phyloP scores from a whole-genome alignment of 2,888 invertebrate genomes.

The Mactromeris polynyma region DNA sequence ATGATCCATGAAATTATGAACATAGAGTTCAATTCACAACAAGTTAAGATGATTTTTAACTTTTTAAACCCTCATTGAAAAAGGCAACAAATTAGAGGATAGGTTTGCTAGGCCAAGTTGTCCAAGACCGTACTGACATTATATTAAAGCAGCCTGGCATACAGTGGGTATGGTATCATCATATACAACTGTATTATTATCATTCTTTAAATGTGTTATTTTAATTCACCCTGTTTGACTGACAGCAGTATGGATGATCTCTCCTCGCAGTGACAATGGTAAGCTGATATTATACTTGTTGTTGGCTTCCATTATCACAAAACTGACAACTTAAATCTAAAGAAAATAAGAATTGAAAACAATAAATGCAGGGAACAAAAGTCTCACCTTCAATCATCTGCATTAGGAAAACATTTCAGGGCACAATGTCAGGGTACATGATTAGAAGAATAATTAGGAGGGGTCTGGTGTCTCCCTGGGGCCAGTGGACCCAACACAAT shows the following conservation, averaged over 20 bases:
- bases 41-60: too few species aligned
- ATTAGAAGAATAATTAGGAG: constrained; percentile 23
- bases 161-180: background rate
- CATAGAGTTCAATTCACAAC: too few species aligned
- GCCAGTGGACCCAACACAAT: constrained; percentile 42
- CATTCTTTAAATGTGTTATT: background rate
- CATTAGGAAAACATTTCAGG: constrained; percentile 14
- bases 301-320: constrained; percentile 39
- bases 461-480: background rate
- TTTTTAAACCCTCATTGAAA: too few species aligned
- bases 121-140: too few species aligned
- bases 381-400: constrained; percentile 22
- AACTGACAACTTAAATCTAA: constrained; percentile 53
- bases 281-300: constrained; percentile 35
- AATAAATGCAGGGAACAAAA: constrained; percentile 32
- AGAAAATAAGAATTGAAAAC: constrained; percentile 47
- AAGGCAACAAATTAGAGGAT: too few species aligned
- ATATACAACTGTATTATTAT: background rate
- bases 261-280: background rate
- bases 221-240: background rate
- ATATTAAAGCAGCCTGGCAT: too few species aligned
- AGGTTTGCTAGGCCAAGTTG: too few species aligned
- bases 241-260: background rate
- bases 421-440: constrained; percentile 6
- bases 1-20: too few species aligned